A percentile compares a stretch with the other conserved stretches of the same genome.
Conservation (phyloP, 2,797 vertebrate genomes). For the Delichon dasypus region DNA sequence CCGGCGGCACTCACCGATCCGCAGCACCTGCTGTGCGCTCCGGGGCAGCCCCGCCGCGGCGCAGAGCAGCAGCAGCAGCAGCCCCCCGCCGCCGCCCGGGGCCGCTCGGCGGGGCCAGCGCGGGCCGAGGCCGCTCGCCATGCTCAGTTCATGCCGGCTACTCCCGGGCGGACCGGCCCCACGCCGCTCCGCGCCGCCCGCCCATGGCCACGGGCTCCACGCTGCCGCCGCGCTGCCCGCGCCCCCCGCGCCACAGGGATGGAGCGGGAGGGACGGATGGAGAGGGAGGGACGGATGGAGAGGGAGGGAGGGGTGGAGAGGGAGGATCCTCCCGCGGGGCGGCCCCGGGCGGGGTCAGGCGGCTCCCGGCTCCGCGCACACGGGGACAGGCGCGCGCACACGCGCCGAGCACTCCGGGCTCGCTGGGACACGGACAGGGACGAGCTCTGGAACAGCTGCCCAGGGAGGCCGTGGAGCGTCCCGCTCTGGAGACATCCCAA, state of each 20-base stretch:
- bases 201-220: constrained; percentile 5
- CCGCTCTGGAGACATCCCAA: neutral
- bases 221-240: neutral
- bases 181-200: constrained; percentile 23
- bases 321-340: constrained; percentile 24
- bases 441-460: neutral
- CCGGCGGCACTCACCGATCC: constrained; percentile 88
- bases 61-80: constrained; percentile 68
- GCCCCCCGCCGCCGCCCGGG: constrained; percentile 40
- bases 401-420: neutral
- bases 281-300: neutral
- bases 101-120: constrained; percentile 32
- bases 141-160: constrained; percentile 55
- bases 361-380: neutral
- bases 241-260: neutral
- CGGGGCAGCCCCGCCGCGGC: constrained; percentile 60
- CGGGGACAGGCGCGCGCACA: neutral
- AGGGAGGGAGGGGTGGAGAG: neutral
- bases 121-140: constrained; percentile 44
- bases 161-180: constrained; percentile 6
- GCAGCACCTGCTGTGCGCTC: constrained; percentile 90
- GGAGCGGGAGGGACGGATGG: neutral
- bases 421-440: neutral
- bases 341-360: constrained; percentile 32
- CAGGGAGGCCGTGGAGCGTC: neutral